Base-by-base conservation (phyloP, 2,113 vertebrate genomes). In the Myrmophylax atrothorax region DNA sequence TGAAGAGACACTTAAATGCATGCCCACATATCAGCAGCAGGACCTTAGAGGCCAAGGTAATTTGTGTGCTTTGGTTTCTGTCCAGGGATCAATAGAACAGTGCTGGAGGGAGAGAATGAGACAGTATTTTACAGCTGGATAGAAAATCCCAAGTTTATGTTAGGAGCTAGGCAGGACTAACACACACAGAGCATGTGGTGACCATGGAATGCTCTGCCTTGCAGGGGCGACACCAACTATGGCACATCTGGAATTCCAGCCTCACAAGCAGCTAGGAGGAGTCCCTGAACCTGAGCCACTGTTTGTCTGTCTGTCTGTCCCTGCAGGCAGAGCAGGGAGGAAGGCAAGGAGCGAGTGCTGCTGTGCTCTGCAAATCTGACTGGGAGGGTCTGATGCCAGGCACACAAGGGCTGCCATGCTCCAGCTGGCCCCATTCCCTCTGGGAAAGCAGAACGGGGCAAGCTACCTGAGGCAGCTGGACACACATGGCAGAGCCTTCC, bases 391-490 rank as follows among this genome's bases (percentile, higher is more conserved):
- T 24, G 58, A 40, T 52, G 60, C 70, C 26, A 10, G 58, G 47
- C 5, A 0, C 5, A 0, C 2, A 25, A 66, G 26, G 19, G 40
- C 49, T 94, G 56, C 52, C 18, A 9, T 0, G 1, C 18, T 83
- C 72, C 62, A 33, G 80, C 44, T n/a, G 74, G 52, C 69, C 31
- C 37, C 60, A 2, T 28, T 74, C 28, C 78, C 50, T 47, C 38
- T 1, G 3, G 29, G 19, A 74, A 77, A 26, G 58, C 52, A 44
- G 50, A 70, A 64, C 4, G 0, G 56, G 40, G 37, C 4, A 6
- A 4, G 23, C 46, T 64, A 74, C 59, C 69, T 3, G 8, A 40
- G 64, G 64, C 40, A 62, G 64, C 42, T 46, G 77, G 33, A 63
- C 29, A 29, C 13, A 13, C 4, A 2, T 10, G 7, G 49, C 37